Base-by-base conservation (phyloP, 2,888 invertebrate species). In the Ferdinandea cuprea region DNA sequence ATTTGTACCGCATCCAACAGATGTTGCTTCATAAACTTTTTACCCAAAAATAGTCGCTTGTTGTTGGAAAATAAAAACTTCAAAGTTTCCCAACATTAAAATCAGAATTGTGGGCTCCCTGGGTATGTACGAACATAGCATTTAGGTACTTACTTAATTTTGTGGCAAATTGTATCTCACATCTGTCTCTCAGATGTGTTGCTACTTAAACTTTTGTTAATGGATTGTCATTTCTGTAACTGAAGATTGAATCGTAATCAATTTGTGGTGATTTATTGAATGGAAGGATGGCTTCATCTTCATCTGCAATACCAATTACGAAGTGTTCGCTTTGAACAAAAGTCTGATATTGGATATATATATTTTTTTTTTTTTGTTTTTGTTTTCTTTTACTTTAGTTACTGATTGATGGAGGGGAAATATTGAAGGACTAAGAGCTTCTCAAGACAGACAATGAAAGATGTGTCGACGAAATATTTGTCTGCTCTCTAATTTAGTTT, bases 221-320 rank as follows among this genome's bases (percentile, higher is more conserved):
- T 32, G 32, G 46, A 50, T 40, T 6, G 13, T 30, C 32, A 11
- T 9, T 21, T 13, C 15, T 25, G 46, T 44, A 35, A 58, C 30
- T 72, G 17, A 40, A 48, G 28, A 11, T 52, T 35, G 40, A 74
- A 32, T 37, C 13, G 21, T 42, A 54, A 54, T 46, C 63, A 52
- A 30, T 71, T 59, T 13, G 44, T 8, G 1, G 54, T 80, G 66
- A 79, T 79, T 79, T 66, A 79, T 79, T 48, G 66, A 73, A 32
- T 73, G 32, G 54, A 40, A 61, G 73, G 61, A 56, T 66, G 44
- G 6, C 28, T 68, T 68, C 30, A 42, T 59, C 28, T 8, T 30
- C 30, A 28, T 40, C 30, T 30, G 46, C 7, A 25, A 48, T 37
- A 15, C 5, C 8, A 17, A 25, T 40, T 17, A 46, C n/a, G 35